A percentile compares a stretch with the other conserved stretches of the same genome.
Conservation (phyloP, 2,888 invertebrate species). For the Eupeodes latifasciatus region DNA sequence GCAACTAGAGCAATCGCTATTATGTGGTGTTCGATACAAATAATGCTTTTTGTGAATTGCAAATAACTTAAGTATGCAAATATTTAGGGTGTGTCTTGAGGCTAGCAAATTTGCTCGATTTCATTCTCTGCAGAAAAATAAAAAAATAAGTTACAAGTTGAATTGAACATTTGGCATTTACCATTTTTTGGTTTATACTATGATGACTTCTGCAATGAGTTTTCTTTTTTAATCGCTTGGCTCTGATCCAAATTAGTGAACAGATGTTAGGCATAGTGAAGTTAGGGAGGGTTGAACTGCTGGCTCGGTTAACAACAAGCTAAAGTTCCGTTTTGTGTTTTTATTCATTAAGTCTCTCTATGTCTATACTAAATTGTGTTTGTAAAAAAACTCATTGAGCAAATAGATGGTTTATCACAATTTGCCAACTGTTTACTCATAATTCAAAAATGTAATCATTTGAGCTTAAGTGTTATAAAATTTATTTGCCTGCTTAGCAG, state of each 20-base stretch:
- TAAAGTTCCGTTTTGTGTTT: slow-evolving; percentile 37
- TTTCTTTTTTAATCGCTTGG: slow-evolving; percentile 39
- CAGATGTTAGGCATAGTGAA: slow-evolving; percentile 34
- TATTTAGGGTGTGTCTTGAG: slow-evolving; percentile 49
- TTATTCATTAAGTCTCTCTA: slow-evolving; percentile 32
- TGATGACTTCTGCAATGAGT: slow-evolving; percentile 37
- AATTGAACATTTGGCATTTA: slow-evolving; percentile 56
- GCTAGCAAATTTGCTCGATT: slow-evolving; percentile 28
- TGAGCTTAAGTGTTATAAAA: background rate
- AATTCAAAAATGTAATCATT: background rate
- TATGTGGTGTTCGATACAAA: slow-evolving; percentile 27
- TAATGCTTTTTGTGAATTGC: slow-evolving; percentile 37
- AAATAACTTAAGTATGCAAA: slow-evolving; percentile 46
- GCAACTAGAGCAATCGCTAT: slow-evolving; percentile 48
- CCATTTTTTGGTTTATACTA: slow-evolving; percentile 4
- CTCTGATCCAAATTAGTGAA: slow-evolving; percentile 36
- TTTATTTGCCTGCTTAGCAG: background rate
- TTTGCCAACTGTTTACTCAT: background rate
- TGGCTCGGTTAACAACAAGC: slow-evolving; percentile 7
- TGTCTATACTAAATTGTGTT: background rate
- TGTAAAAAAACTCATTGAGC: slow-evolving; percentile 34
- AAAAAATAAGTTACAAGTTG: background rate
- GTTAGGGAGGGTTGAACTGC: slow-evolving; percentile 12
- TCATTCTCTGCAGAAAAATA: slow-evolving; percentile 9
- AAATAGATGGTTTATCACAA: background rate